Evolutionary conservation across 2,888 invertebrate species (phyloP).

Genomic region (Salpingus planirostris): DNA sequence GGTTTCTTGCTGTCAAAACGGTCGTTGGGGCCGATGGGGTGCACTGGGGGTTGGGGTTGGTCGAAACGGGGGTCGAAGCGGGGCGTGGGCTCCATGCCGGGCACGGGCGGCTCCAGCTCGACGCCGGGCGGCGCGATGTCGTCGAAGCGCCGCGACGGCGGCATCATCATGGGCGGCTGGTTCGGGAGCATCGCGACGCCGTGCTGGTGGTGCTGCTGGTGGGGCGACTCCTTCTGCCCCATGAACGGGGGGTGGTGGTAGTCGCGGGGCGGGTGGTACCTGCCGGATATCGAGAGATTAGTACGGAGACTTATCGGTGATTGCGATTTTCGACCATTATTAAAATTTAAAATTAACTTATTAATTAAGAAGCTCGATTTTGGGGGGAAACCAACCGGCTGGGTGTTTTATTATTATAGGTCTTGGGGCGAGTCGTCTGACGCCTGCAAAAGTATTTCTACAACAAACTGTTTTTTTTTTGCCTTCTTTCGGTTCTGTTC

Average conservation of each 20-base stretch:
- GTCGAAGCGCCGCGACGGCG: slow-evolving; percentile 37
- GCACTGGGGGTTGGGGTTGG: slow-evolving; percentile 7
- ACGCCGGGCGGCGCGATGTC: slow-evolving; percentile 55
- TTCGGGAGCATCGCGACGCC: slow-evolving; percentile 19
- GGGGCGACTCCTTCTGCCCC: not conserved
- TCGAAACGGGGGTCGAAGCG: slow-evolving; percentile 20
- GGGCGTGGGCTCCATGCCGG: slow-evolving; percentile 51
- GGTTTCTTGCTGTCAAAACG: slow-evolving; percentile 11
- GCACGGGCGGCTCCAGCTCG: slow-evolving; percentile 53
- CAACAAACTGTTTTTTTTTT: too few relatives aligned
- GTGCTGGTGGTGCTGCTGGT: slow-evolving; percentile 12
- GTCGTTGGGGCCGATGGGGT: slow-evolving; percentile 4
- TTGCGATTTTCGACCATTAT: too few relatives aligned
- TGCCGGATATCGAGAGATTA: too few relatives aligned
- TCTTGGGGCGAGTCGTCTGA: too few relatives aligned
- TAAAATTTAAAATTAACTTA: too few relatives aligned
- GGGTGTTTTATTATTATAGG: too few relatives aligned
- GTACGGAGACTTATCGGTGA: too few relatives aligned
- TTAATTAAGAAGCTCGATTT: too few relatives aligned
- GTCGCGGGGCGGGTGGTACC: slow-evolving; percentile 31
- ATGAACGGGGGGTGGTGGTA: slow-evolving; percentile 9
- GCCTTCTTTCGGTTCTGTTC: not conserved
- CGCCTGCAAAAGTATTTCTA: too few relatives aligned
- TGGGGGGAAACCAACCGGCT: too few relatives aligned
- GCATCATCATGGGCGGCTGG: slow-evolving; percentile 22